These are phyloP conservation scores for Seriola quinqueradiata DNA, from an alignment of 2,113 vertebrate species.

Conservation along the genomic window DNA sequence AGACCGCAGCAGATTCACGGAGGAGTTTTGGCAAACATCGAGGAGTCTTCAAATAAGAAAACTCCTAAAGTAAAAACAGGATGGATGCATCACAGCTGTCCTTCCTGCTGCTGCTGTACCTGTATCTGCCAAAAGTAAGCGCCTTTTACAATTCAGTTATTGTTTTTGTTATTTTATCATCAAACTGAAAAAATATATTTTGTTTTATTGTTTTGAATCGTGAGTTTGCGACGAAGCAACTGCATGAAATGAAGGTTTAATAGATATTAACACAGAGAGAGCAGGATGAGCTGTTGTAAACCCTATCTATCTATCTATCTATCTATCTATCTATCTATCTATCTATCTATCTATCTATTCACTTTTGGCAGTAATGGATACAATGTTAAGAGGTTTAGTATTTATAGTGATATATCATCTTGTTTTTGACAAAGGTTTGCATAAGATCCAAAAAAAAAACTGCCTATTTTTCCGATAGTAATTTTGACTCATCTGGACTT, in stretches of 20 bases:
- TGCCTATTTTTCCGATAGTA: neutral
- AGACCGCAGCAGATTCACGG: neutral
- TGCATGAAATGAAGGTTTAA: neutral
- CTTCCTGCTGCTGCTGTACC: conserved; percentile 55
- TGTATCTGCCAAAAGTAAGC: conserved; percentile 70
- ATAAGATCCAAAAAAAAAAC: neutral
- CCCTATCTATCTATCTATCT: neutral
- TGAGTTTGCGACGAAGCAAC: neutral
- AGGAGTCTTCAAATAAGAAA: conserved; percentile 2
- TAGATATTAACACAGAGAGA: neutral
- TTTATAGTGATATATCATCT: neutral
- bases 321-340: conserved; percentile 9
- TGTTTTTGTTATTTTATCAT: neutral
- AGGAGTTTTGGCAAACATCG: neutral
- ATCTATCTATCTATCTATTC: conserved; percentile 13
- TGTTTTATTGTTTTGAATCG: no score
- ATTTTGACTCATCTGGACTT: neutral
- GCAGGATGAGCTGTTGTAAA: neutral
- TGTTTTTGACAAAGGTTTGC: neutral
- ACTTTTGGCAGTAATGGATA: neutral
- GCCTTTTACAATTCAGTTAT: neutral
- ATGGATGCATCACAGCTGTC: conserved; percentile 72
- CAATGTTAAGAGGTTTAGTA: neutral
- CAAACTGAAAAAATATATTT: neutral
- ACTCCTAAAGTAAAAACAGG: conserved; percentile 23